Conservation (phyloP, 1,140 invertebrate genomes). For the Leptonema lineaticorne region DNA sequence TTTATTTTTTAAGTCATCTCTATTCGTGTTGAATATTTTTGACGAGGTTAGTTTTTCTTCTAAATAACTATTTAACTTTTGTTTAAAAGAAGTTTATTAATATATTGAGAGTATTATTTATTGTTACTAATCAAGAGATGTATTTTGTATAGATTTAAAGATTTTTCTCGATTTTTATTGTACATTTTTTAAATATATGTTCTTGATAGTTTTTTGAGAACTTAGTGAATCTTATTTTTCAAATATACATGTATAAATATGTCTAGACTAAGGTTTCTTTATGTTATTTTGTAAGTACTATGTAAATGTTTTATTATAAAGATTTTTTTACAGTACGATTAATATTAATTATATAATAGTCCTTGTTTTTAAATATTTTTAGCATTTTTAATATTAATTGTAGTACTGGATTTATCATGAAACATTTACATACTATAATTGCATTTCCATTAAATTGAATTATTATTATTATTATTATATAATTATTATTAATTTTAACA, state of each 20-base stretch:
- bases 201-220: slow-evolving; percentile 8
- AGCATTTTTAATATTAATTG: not conserved
- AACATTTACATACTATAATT: slow-evolving; percentile 9
- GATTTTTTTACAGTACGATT: slow-evolving; percentile 1
- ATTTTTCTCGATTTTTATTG: slow-evolving; percentile 38
- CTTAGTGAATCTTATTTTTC: slow-evolving; percentile 10
- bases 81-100: not conserved
- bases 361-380: not conserved
- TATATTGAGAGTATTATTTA: not conserved
- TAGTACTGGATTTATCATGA: slow-evolving; percentile 3
- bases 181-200: slow-evolving; percentile 36
- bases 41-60: no score
- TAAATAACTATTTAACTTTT: not conserved
- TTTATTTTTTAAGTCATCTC: not conserved
- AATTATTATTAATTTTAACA: not conserved
- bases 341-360: slow-evolving; percentile 5
- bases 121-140: slow-evolving; percentile 3
- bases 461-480: not conserved
- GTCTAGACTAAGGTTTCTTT: slow-evolving; percentile 14
- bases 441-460: slow-evolving; percentile 2
- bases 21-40: not conserved
- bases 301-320: slow-evolving; percentile 10
- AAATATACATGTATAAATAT: not conserved
- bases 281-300: slow-evolving; percentile 4
- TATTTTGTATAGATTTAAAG: slow-evolving; percentile 35